Percentiles rank a stretch among this genome's conserved stretches.
Evolutionary conservation across 2,113 vertebrate genomes (phyloP).

Genomic region (Pheucticus melanocephalus): DNA sequence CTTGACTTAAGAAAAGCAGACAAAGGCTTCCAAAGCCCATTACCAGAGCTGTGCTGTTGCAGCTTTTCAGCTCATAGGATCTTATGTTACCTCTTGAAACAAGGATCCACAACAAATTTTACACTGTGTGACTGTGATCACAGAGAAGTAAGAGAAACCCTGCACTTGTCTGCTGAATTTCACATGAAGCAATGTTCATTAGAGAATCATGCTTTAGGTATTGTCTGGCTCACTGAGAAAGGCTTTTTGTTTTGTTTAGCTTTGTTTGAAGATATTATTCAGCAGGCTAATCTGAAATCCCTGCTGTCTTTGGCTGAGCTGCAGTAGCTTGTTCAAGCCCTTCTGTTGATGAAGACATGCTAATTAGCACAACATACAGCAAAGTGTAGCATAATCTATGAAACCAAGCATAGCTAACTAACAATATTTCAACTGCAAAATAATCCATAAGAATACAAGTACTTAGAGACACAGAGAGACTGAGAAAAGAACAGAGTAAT

Average conservation of each 20-base stretch:
- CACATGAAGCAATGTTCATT: neutral
- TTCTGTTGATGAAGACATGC: neutral
- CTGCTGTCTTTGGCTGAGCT: neutral
- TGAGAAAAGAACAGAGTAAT: neutral
- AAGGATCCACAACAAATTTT: neutral
- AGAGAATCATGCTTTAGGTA: neutral
- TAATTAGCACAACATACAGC: neutral
- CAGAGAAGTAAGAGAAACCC: constrained; percentile 2
- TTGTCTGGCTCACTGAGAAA: neutral
- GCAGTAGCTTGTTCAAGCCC: neutral
- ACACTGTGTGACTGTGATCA: neutral
- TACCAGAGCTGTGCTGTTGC: constrained; percentile 16
- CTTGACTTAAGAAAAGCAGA: neutral
- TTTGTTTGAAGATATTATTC: neutral
- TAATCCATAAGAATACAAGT: neutral
- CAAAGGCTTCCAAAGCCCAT: constrained; percentile 4
- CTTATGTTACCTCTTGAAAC: constrained; percentile 29
- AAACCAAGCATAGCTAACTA: neutral
- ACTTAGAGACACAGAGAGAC: neutral
- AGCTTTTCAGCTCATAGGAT: constrained; percentile 28
- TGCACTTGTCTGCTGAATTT: neutral
- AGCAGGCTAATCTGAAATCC: neutral
- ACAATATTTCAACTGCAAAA: neutral
- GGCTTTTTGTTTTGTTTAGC: neutral
- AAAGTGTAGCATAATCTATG: neutral